phyloP scores from a whole-genome alignment of 2,797 vertebrate genomes.

The Platalea minor region DNA sequence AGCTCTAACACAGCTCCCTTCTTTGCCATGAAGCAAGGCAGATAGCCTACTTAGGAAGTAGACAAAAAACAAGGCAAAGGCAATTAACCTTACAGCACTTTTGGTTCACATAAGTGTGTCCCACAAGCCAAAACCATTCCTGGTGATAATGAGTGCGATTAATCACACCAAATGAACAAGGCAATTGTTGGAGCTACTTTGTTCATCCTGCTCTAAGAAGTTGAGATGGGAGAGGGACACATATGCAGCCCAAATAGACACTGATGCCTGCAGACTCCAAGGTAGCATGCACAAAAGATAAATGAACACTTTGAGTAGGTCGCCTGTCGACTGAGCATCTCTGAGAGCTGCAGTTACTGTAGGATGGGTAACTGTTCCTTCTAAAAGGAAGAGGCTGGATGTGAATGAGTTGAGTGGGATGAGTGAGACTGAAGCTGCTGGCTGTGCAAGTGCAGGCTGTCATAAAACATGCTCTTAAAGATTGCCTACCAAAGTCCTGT shows the following conservation, averaged over 20 bases:
- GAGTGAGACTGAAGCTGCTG: conserved; percentile 40
- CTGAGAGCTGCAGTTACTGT: not conserved
- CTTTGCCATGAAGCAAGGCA: not conserved
- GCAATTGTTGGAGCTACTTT: not conserved
- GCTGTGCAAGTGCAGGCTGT: conserved; percentile 5
- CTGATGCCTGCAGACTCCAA: not conserved
- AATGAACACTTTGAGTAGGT: not conserved
- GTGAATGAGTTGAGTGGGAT: conserved; percentile 45
- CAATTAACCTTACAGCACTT: not conserved
- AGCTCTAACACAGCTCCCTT: not conserved
- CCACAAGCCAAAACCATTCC: not conserved
- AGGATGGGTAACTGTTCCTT: conserved; percentile 9
- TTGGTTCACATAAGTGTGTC: not conserved
- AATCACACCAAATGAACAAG: not conserved
- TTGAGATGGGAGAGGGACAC: not conserved
- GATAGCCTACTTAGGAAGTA: not conserved
- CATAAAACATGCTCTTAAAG: not conserved
- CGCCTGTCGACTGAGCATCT: not conserved
- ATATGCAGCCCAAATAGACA: not conserved
- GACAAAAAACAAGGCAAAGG: not conserved
- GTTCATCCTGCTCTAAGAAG: not conserved
- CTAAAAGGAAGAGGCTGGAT: not conserved
- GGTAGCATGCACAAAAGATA: not conserved
- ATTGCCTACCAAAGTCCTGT: not conserved
- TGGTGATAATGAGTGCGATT: not conserved